Evolutionary conservation across 2,113 vertebrate species (phyloP), one percentile per base, ranked within the genome.

Genomic region (Alexandromys fortis): DNA sequence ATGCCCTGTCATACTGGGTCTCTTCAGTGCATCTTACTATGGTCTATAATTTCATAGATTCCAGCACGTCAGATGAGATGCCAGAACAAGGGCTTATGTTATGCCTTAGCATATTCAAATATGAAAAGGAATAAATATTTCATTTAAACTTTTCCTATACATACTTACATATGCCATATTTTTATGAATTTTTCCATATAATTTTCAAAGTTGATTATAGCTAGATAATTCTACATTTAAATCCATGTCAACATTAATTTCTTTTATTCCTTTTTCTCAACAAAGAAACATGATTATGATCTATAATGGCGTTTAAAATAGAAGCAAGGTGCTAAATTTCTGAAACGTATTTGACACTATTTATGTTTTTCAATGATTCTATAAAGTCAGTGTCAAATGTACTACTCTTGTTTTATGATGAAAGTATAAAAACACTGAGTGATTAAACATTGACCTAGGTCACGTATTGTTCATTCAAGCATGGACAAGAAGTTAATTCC

Each of bases 41-140:
- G 95, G 98, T 94, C 95, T 97, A 90, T 98, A 98, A 97, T 55
- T 97, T 97, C 97, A 89, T 35, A 87, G 93, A 95, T 83, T 76
- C 95, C 67, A 96, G 28, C 90, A 65, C 98, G 97, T 98, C 97
- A 97, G 96, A 97, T 97, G 92, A 73, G 88, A 77, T 96, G 98
- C 94, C 89, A 97, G 93, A 98, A 82, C 13, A 30, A 98, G 52
- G 79, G 0, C 1, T 88, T 96, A 87, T 81, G 83, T 79, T 96
- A 94, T 95, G 86, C 89, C 83, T 97, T 96, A 96, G 79, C 92
- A 97, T 94, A 70, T 96, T 81, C 89, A 97, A 92, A 97, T 81
- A 91, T 82, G 93, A 97, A 98, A 98, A 97, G 82, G 97, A 98
- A 98, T 91, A 92, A 16, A 95, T 97, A 90, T 85, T n/a, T 97